Base-by-base conservation (phyloP, 2,797 vertebrate genomes). In the Peromyscus aztecus region DNA sequence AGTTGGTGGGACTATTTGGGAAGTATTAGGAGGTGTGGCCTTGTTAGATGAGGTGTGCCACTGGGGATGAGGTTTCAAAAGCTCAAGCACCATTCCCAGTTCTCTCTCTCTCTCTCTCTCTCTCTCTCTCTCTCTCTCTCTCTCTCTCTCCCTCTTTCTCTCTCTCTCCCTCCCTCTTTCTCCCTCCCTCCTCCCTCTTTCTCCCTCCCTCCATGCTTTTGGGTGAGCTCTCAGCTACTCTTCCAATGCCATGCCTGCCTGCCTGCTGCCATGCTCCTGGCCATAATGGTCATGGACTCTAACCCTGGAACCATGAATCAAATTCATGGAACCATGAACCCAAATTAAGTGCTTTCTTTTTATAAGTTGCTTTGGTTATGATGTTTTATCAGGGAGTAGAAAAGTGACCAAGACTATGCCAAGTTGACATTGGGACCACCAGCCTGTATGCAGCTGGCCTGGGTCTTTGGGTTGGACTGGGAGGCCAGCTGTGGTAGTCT, bases 391-490 rank as follows among this genome's bases (percentile, higher is more conserved):
- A 37, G 13, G 13, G 46, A 37, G 69, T 67, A 69, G 46, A n/a
- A 52, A 17, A 52, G 63, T 86, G 27, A 86, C 46, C n/a, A 69
- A 69, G 65, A 69, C 65, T 37, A 67, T 16, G 2, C 7, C 16
- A 55, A 0, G 27, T 6, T 61, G 23, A 49, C 0, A 1, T 10
- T 3, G 27, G 31, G 34, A 29, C 57, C 3, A 3, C 16, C 37
- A 21, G 71, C 57, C 34, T 61, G 12, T 12, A 0, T 40, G 23
- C 63, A n/a, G 9, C 69, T 82, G 63, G 43, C 34, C n/a, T 4
- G 24, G 75, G 2, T 49, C n/a, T 94, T 17, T 16, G 43, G 84
- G 46, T 63, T 84, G 27, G 49, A 61, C 40, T 69, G 24, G 61
- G 59, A 29, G n/a, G 73, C 24, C 34, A 73, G 82, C 78, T 40